Base-by-base conservation (phyloP, 2,113 vertebrate species). In the Chionodraco myersi region DNA sequence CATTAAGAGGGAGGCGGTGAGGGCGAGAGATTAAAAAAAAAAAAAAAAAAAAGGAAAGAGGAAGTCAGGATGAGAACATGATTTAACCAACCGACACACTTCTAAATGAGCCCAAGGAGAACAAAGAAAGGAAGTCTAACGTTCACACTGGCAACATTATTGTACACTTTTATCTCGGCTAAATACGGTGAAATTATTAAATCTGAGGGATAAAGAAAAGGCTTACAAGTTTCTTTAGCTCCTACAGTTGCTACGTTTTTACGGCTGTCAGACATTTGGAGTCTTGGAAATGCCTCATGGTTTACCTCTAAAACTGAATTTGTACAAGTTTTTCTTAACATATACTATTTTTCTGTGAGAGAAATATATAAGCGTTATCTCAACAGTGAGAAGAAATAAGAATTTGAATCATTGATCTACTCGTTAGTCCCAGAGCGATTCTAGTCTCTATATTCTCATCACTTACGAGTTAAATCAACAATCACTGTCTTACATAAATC, bases 1-100 rank as follows among this genome's bases (percentile, higher is more conserved):
- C 81, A 80, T 91, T 87, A 72, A 72, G 65, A 74, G 53, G 58
- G 82, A 86, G 62, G 75, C 2, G 6, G 61, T 59, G 61, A 79
- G 65, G 72, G 70, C 2, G n/a, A 74, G 44, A 69, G 70, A 73
- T 61, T 18, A 52, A 71, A 30, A 30, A 30, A 30, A 30, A 30
- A 30, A 30, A 30, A 30, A 21, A 30, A 30, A 30, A 30, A 64
- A 67, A 62, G 72, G 72, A 77, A 34, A 75, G 61, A 83, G 77
- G 80, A 80, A 87, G 68, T 52, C 66, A 34, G 52, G 59, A 78
- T 64, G 79, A 84, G 58, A 47, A 71, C 79, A 52, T 16, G 11
- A 62, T 49, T 78, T 45, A 77, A 44, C 12, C 30, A 23, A 68
- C 81, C 71, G 75, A 52, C 23, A 64, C 65, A 83, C 58, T 74